Percentiles rank a stretch among this genome's conserved stretches.
phyloP scores from a whole-genome alignment of 2,888 invertebrate species.

The Drosophila subsilvestris region DNA sequence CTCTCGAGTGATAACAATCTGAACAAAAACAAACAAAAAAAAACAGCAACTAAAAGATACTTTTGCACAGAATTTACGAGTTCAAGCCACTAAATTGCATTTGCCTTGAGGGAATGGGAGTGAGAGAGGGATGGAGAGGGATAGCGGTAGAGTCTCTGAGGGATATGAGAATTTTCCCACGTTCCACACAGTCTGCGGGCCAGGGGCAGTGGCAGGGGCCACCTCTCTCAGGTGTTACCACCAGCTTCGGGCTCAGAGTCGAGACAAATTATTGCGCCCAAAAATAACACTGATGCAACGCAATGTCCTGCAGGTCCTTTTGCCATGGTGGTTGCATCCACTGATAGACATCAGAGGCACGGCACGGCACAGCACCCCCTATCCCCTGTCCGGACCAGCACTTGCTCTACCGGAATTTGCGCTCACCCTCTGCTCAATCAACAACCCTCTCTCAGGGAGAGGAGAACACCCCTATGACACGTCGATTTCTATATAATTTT shows the following conservation, averaged over 20 bases:
- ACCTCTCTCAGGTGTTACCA: constrained; percentile 35
- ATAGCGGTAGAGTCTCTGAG: background rate
- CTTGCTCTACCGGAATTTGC: constrained; percentile 57
- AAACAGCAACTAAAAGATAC: constrained; percentile 46
- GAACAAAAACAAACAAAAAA: constrained; percentile 62
- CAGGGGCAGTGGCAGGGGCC: background rate
- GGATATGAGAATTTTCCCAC: constrained; percentile 76
- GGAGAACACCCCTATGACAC: constrained; percentile 23
- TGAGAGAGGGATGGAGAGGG: background rate
- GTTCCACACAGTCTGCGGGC: constrained; percentile 36
- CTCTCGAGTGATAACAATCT: constrained; percentile 57
- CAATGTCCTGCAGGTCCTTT: constrained; percentile 33
- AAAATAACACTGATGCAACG: background rate
- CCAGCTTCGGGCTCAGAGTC: constrained; percentile 3
- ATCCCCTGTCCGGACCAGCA: constrained; percentile 23
- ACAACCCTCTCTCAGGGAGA: constrained; percentile 28
- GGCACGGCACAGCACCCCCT: constrained; percentile 21
- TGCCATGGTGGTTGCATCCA: constrained; percentile 44
- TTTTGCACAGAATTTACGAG: constrained; percentile 80
- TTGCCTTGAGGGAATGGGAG: constrained; percentile 35
- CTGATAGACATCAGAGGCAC: constrained; percentile 34
- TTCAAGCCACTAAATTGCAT: constrained; percentile 71
- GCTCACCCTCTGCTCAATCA: constrained; percentile 37
- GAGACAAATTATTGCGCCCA: constrained; percentile 38
- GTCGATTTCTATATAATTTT: constrained; percentile 74